Conservation (phyloP, 2,888 invertebrate genomes). For the Chalcis sispes region DNA sequence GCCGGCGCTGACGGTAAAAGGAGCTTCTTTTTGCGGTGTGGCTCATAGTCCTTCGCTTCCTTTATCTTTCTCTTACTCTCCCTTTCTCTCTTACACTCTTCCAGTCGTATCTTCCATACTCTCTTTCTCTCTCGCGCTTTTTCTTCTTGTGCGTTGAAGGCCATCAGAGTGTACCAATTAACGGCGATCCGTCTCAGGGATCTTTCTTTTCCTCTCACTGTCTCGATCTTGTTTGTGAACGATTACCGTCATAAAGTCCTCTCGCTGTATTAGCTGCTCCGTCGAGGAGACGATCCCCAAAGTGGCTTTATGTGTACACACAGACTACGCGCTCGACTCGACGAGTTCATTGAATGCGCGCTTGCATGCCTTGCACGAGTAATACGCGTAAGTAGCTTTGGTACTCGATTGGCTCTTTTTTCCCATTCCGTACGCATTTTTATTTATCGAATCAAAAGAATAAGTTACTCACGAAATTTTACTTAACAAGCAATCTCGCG, state of each 20-base stretch:
- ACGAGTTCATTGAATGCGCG: too few relatives aligned
- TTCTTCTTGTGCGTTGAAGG: not conserved
- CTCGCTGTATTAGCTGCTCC: not conserved
- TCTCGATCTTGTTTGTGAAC: constrained; percentile 10
- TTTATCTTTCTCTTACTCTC: constrained; percentile 6
- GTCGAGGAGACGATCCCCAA: not conserved
- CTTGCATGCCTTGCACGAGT: too few relatives aligned
- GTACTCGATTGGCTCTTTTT: too few relatives aligned
- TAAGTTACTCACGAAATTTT: too few relatives aligned
- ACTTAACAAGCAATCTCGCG: too few relatives aligned
- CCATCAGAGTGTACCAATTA: constrained; percentile 48
- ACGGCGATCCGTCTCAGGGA: constrained; percentile 13
- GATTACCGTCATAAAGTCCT: constrained; percentile 22
- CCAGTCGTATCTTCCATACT: not conserved
- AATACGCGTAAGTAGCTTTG: not conserved
- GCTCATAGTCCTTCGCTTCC: constrained; percentile 5
- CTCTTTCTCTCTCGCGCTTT: not conserved
- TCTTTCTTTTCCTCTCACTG: too few relatives aligned
- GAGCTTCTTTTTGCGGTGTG: constrained; percentile 55
- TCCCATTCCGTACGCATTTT: too few relatives aligned
- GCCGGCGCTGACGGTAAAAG: constrained; percentile 51
- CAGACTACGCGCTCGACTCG: too few relatives aligned
- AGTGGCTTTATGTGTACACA: not conserved
- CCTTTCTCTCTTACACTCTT: not conserved
- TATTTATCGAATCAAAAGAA: too few relatives aligned